These are phyloP conservation scores for Lepidochrysops patricia DNA, from an alignment of 2,888 invertebrate species.

Conservation along the genomic window DNA sequence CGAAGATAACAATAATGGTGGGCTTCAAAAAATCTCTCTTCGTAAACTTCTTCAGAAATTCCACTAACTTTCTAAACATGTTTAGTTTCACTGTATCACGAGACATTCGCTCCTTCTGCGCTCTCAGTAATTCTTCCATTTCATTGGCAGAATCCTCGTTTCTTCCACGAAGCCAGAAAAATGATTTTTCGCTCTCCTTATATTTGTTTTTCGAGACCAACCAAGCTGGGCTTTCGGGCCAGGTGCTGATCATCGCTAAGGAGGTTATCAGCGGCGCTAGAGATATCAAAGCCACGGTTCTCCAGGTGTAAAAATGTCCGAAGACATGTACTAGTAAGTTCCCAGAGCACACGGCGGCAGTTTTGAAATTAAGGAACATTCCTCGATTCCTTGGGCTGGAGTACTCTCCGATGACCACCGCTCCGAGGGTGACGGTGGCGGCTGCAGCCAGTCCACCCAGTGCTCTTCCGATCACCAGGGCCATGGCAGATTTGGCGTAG, in stretches of 20 bases:
- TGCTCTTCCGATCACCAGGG: slow-evolving; percentile 36
- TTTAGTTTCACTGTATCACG: slow-evolving; percentile 16
- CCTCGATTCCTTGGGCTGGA: slow-evolving; percentile 42
- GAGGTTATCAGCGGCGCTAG: slow-evolving; percentile 33
- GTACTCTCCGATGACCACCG: slow-evolving; percentile 48
- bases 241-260: slow-evolving; percentile 43
- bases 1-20: slow-evolving; percentile 33
- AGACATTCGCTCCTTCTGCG: slow-evolving; percentile 31
- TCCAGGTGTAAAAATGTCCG: slow-evolving; percentile 36
- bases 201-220: slow-evolving; percentile 63
- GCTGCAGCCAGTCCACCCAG: slow-evolving; percentile 37
- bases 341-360: slow-evolving; percentile 39
- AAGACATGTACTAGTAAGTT: slow-evolving; percentile 35
- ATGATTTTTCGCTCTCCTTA: slow-evolving; percentile 60
- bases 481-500: slow-evolving; percentile 30
- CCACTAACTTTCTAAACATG: slow-evolving; percentile 17
- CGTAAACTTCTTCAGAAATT: slow-evolving; percentile 36
- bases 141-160: slow-evolving; percentile 28
- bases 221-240: slow-evolving; percentile 79
- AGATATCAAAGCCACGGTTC: slow-evolving; percentile 34
- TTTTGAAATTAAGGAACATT: slow-evolving; percentile 45
- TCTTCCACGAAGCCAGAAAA: slow-evolving; percentile 65
- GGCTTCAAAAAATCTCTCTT: slow-evolving; percentile 44
- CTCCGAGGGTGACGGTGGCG: slow-evolving; percentile 35
- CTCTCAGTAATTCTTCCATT: slow-evolving; percentile 35